These are phyloP conservation scores for Pemphigus obesinymphae DNA, from an alignment of 1,140 invertebrate genomes.

Conservation along the genomic window DNA sequence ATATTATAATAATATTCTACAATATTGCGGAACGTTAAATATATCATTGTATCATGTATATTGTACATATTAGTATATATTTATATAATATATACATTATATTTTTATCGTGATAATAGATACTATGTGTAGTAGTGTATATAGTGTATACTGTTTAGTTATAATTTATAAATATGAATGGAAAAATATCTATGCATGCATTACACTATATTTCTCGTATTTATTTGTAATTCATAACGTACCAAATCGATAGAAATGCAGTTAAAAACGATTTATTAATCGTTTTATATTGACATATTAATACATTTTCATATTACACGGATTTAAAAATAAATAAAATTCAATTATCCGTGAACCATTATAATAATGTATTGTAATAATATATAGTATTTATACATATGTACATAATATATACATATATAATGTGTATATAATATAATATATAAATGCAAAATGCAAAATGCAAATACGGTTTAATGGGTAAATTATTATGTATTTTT, in stretches of 20 bases:
- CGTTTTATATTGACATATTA: neutral
- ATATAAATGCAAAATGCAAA: no score
- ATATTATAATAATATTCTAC: no score
- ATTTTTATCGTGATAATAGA: no score
- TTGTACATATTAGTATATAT: no score
- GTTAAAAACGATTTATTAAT: neutral
- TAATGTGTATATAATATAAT: neutral
- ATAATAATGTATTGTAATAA: neutral
- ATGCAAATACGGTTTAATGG: no score
- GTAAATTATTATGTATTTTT: no score
- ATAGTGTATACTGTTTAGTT: no score
- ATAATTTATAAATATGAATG: neutral
- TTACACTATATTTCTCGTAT: no score
- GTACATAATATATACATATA: neutral
- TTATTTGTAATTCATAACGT: neutral
- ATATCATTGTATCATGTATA: no score
- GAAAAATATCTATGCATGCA: neutral
- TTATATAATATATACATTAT: no score
- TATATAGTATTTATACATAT: neutral
- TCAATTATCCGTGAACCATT: constrained; percentile 13
- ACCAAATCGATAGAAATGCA: neutral
- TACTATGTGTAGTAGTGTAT: no score
- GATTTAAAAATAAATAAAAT: constrained; percentile 17
- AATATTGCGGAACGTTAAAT: no score
- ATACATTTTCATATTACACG: neutral